Conservation (phyloP, 1,140 invertebrate genomes). For the Platyscapa corneri region DNA sequence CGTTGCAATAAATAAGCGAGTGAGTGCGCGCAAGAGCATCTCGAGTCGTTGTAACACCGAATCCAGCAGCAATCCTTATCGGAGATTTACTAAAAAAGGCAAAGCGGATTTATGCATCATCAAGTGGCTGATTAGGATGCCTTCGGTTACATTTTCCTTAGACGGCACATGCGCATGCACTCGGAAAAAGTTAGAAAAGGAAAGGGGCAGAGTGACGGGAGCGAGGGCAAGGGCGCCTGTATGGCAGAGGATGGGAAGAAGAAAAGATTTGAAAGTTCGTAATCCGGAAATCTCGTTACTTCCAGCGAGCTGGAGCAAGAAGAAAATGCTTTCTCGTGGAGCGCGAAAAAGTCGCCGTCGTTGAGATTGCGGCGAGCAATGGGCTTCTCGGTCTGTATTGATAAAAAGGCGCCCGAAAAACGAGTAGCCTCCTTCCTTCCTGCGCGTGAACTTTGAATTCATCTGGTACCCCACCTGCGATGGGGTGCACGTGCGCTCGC, state of each 20-base stretch:
- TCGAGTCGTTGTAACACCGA: no score
- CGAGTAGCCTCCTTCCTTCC: background rate
- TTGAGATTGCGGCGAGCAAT: conserved; percentile 32
- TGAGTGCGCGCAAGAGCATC: no score
- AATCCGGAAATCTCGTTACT: conserved; percentile 60
- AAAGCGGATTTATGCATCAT: background rate
- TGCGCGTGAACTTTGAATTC: conserved; percentile 34
- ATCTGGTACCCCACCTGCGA: background rate
- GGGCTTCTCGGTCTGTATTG: conserved; percentile 7
- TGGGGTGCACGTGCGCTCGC: background rate
- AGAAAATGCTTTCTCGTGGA: conserved; percentile 31
- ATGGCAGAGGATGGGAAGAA: conserved; percentile 26
- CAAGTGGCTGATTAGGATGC: background rate
- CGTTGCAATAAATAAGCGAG: no score
- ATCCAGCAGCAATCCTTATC: background rate
- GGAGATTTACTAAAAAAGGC: background rate
- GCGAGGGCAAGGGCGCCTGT: background rate
- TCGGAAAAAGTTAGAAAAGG: background rate
- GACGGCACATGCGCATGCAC: background rate
- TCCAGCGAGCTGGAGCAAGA: conserved; percentile 32
- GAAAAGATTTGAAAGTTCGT: conserved; percentile 59
- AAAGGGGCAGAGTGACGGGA: background rate
- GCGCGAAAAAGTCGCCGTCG: background rate
- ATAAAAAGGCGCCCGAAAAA: conserved; percentile 7
- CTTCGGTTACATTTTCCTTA: background rate